Percentiles rank a stretch among this genome's conserved stretches.
Conservation (phyloP, 2,888 invertebrate genomes). For the Protonemura montana region DNA sequence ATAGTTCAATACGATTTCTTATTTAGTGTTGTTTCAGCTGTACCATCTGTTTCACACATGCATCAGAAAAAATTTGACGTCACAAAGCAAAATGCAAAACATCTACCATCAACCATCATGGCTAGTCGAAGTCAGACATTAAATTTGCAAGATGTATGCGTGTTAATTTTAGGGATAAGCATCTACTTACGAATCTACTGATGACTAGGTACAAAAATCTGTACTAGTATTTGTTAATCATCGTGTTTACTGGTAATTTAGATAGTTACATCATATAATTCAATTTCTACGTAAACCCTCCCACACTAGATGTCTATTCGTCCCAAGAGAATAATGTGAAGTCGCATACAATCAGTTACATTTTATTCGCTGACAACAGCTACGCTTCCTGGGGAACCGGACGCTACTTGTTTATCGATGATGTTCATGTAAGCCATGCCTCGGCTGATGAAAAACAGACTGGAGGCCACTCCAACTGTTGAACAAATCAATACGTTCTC, state of each 20-base stretch:
- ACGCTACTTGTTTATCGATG: conserved; percentile 60
- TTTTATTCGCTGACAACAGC: background rate
- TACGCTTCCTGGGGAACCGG: background rate
- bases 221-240: background rate
- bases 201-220: background rate
- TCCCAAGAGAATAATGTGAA: background rate
- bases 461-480: conserved; percentile 73
- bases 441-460: conserved; percentile 69
- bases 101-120: no score
- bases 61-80: no score
- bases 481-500: conserved; percentile 72
- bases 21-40: no score
- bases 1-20: no score
- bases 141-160: no score
- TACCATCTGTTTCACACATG: no score
- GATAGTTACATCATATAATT: background rate
- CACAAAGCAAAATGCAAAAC: no score
- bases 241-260: background rate
- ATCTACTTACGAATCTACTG: no score
- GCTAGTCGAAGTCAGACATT: no score
- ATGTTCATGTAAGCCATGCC: conserved; percentile 71
- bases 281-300: background rate
- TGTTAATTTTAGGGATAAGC: no score
- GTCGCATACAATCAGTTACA: background rate
- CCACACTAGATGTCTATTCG: background rate